Percentiles rank a stretch among this genome's conserved stretches.
phyloP scores from a whole-genome alignment of 2,113 vertebrate genomes.

The Apistogramma diplotaenia region DNA sequence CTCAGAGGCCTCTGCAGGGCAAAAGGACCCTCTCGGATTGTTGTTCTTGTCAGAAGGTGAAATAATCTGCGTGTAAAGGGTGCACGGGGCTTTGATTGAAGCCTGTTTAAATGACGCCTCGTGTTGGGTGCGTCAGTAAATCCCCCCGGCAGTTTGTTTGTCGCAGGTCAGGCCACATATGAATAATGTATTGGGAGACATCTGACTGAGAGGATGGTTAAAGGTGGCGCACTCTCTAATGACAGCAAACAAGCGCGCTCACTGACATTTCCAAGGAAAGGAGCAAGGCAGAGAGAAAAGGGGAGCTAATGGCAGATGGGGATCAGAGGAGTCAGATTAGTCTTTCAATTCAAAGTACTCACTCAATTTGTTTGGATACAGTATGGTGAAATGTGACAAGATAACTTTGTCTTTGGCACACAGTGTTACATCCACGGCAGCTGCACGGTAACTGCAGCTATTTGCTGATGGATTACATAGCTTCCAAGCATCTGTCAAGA shows the following conservation, averaged over 20 bases:
- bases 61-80: constrained; percentile 17
- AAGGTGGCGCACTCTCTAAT: constrained; percentile 63
- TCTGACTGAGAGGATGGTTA: constrained; percentile 63
- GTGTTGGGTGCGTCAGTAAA: constrained; percentile 44
- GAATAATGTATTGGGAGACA: constrained; percentile 68
- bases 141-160: constrained; percentile 46
- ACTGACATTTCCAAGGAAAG: constrained; percentile 57
- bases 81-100: constrained; percentile 51
- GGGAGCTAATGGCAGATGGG: constrained; percentile 4
- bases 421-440: neutral
- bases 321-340: neutral
- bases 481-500: neutral
- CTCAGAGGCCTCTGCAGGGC: neutral
- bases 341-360: constrained; percentile 18
- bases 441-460: neutral
- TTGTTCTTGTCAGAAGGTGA: constrained; percentile 32
- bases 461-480: neutral
- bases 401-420: neutral
- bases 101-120: constrained; percentile 52
- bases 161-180: constrained; percentile 56
- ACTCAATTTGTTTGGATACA: constrained; percentile 21
- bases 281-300: neutral
- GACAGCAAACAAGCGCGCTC: constrained; percentile 56
- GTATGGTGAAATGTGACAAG: constrained; percentile 25
- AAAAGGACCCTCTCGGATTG: neutral